These are phyloP conservation scores for Steromphala cineraria DNA, from an alignment of 2,888 invertebrate genomes.

Conservation along the genomic window DNA sequence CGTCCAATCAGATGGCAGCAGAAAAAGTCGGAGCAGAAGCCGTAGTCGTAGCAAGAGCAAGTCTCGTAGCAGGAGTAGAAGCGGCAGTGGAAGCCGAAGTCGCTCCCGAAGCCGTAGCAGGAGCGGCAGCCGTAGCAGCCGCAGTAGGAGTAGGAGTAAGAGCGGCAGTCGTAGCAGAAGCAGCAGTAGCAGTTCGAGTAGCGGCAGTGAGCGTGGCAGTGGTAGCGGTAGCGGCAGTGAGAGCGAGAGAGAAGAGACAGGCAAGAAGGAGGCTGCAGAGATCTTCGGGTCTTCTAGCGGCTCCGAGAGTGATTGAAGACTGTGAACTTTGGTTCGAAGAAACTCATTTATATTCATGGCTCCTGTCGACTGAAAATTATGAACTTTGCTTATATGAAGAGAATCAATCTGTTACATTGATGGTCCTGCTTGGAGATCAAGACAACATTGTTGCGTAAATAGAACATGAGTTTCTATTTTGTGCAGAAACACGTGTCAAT, in stretches of 20 bases:
- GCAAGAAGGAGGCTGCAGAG: slow-evolving; percentile 70
- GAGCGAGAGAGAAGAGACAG: slow-evolving; percentile 62
- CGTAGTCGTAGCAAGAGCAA: slow-evolving; percentile 39
- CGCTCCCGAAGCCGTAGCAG: slow-evolving; percentile 42
- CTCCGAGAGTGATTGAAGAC: slow-evolving; percentile 47
- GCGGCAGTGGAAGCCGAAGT: slow-evolving; percentile 42
- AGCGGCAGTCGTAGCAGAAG: slow-evolving; percentile 43
- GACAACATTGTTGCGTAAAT: too few relatives aligned
- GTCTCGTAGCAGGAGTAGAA: slow-evolving; percentile 39
- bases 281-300: slow-evolving; percentile 69
- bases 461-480: too few relatives aligned
- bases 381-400: not conserved
- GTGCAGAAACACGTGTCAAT: too few relatives aligned
- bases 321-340: not conserved
- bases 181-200: slow-evolving; percentile 46
- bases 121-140: slow-evolving; percentile 45
- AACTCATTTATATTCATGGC: not conserved
- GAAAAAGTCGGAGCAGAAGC: slow-evolving; percentile 45
- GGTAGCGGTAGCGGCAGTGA: slow-evolving; percentile 58
- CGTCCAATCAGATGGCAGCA: slow-evolving; percentile 42
- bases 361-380: too few relatives aligned
- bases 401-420: too few relatives aligned
- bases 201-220: slow-evolving; percentile 44
- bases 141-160: slow-evolving; percentile 36
- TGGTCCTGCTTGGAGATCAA: too few relatives aligned